A percentile compares a stretch with the other conserved stretches of the same genome.
These are phyloP conservation scores for Coenobita brevimanus DNA, from an alignment of 1,140 invertebrate species.

Conservation along the genomic window DNA sequence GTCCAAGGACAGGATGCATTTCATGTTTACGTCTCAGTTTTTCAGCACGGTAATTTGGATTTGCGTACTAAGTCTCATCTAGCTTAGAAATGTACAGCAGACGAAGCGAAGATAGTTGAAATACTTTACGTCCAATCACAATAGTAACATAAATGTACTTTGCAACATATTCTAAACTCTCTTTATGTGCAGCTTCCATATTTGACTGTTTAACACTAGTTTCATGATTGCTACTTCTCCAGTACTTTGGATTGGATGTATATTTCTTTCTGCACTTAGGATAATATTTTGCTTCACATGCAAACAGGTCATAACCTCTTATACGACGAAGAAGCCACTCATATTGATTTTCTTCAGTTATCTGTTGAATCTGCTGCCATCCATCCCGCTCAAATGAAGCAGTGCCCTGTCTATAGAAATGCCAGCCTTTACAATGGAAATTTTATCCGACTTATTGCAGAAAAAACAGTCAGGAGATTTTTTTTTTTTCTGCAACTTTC, in stretches of 20 bases:
- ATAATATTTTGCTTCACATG: not conserved
- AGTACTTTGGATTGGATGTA: conserved; percentile 1
- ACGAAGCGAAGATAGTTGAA: conserved; percentile 5
- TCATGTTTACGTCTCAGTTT: not conserved
- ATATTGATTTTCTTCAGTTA: no score
- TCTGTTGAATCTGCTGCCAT: no score
- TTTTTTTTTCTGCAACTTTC: not conserved
- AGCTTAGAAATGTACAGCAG: conserved; percentile 11
- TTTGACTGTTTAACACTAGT: conserved; percentile 6
- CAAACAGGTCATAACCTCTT: no score
- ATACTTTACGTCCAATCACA: not conserved
- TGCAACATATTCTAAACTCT: conserved; percentile 3
- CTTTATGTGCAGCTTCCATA: conserved; percentile 11
- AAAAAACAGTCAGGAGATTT: not conserved
- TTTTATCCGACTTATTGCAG: not conserved
- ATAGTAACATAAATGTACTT: not conserved
- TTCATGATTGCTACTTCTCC: conserved; percentile 10
- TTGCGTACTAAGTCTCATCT: conserved; percentile 4
- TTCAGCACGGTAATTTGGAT: conserved; percentile 11
- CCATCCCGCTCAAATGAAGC: no score
- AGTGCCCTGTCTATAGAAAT: no score
- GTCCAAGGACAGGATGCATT: conserved; percentile 6
- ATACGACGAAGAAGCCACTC: no score
- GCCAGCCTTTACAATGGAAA: not conserved
- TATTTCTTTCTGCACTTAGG: not conserved